A percentile compares a stretch with the other conserved stretches of the same genome.
These are phyloP conservation scores for Rhagonycha fulva DNA, from an alignment of 2,888 invertebrate species.

Conservation along the genomic window DNA sequence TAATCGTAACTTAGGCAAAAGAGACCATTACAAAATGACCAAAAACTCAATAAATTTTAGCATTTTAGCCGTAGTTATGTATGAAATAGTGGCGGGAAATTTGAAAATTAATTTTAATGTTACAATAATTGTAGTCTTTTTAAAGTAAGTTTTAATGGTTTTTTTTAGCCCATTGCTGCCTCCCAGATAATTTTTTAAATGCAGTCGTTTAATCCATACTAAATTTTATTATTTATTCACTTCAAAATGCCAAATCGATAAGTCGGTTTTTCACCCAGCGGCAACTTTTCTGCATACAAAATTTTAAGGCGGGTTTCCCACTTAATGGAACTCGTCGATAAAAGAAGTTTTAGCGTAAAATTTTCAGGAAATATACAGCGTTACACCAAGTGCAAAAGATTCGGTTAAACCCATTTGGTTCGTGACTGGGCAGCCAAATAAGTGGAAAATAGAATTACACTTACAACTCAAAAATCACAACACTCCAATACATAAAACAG, in stretches of 20 bases:
- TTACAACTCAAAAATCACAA: constrained; percentile 4
- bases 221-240: no score
- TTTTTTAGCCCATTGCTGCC: no score
- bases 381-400: background rate
- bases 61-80: no score
- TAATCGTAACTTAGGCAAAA: no score
- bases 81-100: no score
- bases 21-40: no score
- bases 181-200: no score
- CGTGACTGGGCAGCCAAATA: constrained; percentile 8
- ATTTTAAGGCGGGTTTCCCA: background rate
- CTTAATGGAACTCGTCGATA: background rate
- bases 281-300: background rate
- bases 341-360: background rate
- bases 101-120: no score
- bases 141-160: no score
- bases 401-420: constrained; percentile 4
- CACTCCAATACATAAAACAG: background rate
- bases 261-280: background rate
- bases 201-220: no score
- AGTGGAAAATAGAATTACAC: constrained; percentile 11
- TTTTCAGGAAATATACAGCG: background rate
- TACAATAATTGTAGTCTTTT: no score
- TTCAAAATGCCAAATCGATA: background rate
- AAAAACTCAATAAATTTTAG: no score